Conservation (phyloP, 2,888 invertebrate species). For the Tenthredo notha region DNA sequence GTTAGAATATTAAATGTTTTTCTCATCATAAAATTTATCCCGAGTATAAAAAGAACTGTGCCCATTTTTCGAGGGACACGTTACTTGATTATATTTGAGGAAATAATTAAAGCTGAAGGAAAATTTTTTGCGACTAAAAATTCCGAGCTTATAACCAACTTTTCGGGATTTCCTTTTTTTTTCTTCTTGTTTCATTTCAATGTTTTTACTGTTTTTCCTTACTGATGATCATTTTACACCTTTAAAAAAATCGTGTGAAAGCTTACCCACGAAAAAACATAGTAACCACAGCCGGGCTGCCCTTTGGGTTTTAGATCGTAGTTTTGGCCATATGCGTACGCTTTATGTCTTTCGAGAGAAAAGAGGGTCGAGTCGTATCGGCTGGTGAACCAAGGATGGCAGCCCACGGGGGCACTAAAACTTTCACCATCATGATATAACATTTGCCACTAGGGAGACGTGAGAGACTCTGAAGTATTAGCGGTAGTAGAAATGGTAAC, state of each 20-base stretch:
- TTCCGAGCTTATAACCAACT: background rate
- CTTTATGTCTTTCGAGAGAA: slow-evolving; percentile 43
- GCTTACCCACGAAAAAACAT: background rate
- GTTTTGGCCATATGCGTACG: slow-evolving; percentile 37
- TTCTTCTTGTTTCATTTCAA: background rate
- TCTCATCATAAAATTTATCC: background rate
- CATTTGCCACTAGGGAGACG: slow-evolving; percentile 35
- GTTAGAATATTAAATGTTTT: background rate
- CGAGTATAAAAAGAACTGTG: background rate
- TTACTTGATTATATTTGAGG: background rate
- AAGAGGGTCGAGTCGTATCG: slow-evolving; percentile 50
- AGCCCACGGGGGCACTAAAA: slow-evolving; percentile 48
- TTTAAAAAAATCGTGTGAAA: background rate
- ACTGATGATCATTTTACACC: background rate
- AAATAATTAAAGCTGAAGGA: background rate
- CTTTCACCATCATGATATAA: slow-evolving; percentile 46
- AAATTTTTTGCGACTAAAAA: background rate
- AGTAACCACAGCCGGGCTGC: slow-evolving; percentile 10
- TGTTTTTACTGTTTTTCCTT: background rate
- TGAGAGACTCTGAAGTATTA: slow-evolving; percentile 9
- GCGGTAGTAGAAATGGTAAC: background rate
- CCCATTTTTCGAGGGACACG: background rate
- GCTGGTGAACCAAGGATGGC: slow-evolving; percentile 1
- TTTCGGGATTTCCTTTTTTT: background rate
- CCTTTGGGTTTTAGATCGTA: slow-evolving; percentile 42